Base-by-base conservation (phyloP, 2,888 invertebrate species). In the Willowsia nigromaculata region DNA sequence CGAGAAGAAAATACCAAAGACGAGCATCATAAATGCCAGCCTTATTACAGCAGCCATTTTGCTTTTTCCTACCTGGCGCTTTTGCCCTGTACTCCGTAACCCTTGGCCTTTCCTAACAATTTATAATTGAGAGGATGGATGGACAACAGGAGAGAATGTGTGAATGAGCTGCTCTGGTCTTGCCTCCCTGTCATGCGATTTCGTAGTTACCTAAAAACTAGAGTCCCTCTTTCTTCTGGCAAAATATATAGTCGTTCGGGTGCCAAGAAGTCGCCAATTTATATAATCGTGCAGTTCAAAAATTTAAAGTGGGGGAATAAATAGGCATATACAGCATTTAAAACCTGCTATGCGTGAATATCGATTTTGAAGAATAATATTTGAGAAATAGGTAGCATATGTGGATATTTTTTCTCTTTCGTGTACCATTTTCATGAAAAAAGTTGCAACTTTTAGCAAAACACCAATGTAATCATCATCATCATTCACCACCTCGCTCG, bases 71-170 rank as follows among this genome's bases (percentile, higher is more conserved):
- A 11, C 47, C 47, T 47, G 47, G n/a, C n/a, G n/a, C n/a, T n/a
- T 80, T n/a, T 80, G 5, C 40, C n/a, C n/a, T n/a, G 9, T 22
- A 22, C 30, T 13, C 6, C 62, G 3, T 62, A 15, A 62, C 81
- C 81, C 62, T 81, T 81, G 81, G 78, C 78, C 78, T 78, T 78
- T 78, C 78, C n/a, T 56, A 78, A 78, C 53, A 53, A 50, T 78
- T 81, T 62, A 74, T 74, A 74, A 74, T 74, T 43, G 47, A 74
- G 30, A 43, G 15, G n/a, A 33, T 3, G 37, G 13, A 68, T 33
- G 68, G n/a, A n/a, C n/a, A n/a, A 68, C 37, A 11, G 6, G 59
- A 25, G 22, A 56, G 59, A 59, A 27, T 59, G 59, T 59, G 59
- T 18, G 59, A 59, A 59, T 27, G 18, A 27, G 59, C 13, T 59